phyloP scores from a whole-genome alignment of 1,140 invertebrate genomes.

The Camponotus vicinus region DNA sequence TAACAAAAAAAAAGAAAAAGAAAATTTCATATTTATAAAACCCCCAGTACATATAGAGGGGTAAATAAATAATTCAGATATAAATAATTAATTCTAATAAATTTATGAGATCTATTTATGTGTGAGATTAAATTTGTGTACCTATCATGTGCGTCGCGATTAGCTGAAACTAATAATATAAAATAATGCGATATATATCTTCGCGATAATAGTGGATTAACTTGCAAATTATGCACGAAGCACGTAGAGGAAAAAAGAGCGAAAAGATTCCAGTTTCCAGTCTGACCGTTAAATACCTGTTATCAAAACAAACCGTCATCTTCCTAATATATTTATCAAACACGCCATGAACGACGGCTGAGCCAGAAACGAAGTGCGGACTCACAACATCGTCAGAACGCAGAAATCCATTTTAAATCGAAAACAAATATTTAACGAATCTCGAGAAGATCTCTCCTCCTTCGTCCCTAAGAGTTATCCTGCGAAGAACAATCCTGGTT shows the following conservation, averaged over 20 bases:
- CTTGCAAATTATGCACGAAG: constrained; percentile 52
- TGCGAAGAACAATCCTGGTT: background rate
- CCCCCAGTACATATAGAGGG: too few species aligned
- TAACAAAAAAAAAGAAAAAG: too few species aligned
- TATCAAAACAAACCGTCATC: constrained; percentile 80
- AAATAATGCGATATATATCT: constrained; percentile 40
- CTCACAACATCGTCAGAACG: constrained; percentile 63
- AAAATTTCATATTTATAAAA: background rate
- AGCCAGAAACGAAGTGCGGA: constrained; percentile 67
- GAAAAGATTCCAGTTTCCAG: constrained; percentile 76
- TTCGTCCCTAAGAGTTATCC: constrained; percentile 15
- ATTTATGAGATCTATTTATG: background rate
- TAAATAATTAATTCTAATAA: constrained; percentile 20
- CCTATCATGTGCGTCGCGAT: background rate
- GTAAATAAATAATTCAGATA: background rate
- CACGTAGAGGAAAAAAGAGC: constrained; percentile 51
- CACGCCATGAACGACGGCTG: constrained; percentile 68
- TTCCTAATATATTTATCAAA: constrained; percentile 84
- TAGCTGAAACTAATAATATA: constrained; percentile 23
- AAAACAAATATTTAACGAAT: constrained; percentile 81
- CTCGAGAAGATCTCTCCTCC: constrained; percentile 64
- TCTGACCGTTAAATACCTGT: constrained; percentile 80
- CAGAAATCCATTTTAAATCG: constrained; percentile 81
- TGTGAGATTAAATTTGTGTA: background rate
- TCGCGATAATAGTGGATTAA: constrained; percentile 36